Percentiles rank a stretch among this genome's conserved stretches.
Evolutionary conservation across 2,888 invertebrate genomes (phyloP).

Genomic region (Agriotes lineatus): DNA sequence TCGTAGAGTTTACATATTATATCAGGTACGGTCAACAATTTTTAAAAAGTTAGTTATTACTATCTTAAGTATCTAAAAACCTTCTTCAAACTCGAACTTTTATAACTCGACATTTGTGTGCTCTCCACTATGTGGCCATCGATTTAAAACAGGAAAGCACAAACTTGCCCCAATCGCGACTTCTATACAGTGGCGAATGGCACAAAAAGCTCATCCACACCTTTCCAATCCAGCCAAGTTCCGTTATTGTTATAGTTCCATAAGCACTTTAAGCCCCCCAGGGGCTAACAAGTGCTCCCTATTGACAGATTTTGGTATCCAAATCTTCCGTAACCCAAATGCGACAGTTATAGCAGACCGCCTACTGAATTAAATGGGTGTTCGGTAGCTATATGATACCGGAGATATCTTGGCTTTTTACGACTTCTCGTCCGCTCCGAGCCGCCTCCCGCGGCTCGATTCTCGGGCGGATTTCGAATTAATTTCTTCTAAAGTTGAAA

Average conservation of each 20-base stretch:
- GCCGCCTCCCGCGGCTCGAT: background rate
- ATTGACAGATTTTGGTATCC: conserved; percentile 37
- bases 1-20: no score
- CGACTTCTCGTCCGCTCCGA: background rate
- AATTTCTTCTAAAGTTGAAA: conserved; percentile 23
- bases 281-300: conserved; percentile 28
- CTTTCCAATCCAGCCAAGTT: conserved; percentile 10
- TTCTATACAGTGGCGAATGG: background rate
- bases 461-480: conserved; percentile 4
- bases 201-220: background rate
- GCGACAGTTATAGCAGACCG: conserved; percentile 19
- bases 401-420: background rate
- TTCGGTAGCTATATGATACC: conserved; percentile 5
- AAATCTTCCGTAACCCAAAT: conserved; percentile 24
- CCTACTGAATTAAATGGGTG: conserved; percentile 34
- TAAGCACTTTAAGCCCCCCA: conserved; percentile 29
- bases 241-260: conserved; percentile 28
- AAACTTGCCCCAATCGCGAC: no score
- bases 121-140: no score
- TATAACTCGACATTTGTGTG: no score
- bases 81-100: no score
- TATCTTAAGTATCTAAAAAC: no score
- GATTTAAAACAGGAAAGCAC: no score
- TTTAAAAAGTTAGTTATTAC: no score
- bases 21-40: no score